These are phyloP conservation scores for Luperina testacea DNA, from an alignment of 2,888 invertebrate species.

Conservation along the genomic window DNA sequence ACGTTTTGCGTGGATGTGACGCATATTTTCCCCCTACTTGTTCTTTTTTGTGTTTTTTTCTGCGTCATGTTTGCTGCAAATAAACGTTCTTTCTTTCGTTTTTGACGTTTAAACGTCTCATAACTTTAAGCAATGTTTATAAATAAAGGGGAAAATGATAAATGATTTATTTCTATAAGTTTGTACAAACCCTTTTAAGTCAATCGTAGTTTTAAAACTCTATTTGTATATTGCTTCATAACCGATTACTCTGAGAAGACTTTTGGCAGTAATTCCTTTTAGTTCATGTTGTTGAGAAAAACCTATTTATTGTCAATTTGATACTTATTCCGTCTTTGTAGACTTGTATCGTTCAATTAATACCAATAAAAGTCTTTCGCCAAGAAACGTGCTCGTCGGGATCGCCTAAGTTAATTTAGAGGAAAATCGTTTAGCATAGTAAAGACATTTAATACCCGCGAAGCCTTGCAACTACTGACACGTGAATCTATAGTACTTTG, in stretches of 20 bases:
- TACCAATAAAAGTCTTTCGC: constrained; percentile 21
- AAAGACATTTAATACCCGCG: constrained; percentile 48
- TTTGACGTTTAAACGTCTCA: no score
- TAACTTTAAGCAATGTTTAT: no score
- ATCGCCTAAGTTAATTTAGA: constrained; percentile 34
- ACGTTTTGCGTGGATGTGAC: no score
- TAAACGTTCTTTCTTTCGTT: no score
- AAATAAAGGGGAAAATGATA: not conserved
- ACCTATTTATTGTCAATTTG: not conserved
- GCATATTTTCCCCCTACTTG: no score
- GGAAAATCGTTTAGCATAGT: constrained; percentile 39
- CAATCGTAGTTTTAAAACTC: not conserved
- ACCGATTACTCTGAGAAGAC: not conserved
- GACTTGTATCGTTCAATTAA: constrained; percentile 2
- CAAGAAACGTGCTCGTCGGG: constrained; percentile 30
- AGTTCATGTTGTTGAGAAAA: not conserved
- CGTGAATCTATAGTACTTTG: constrained; percentile 44
- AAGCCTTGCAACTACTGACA: constrained; percentile 52
- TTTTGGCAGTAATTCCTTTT: not conserved
- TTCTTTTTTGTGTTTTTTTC: no score
- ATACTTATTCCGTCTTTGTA: not conserved
- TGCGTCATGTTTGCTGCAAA: no score
- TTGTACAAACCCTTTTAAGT: not conserved
- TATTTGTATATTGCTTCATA: not conserved
- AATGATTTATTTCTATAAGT: not conserved